Conservation (phyloP, 2,797 vertebrate species). For the Sorex maritimensis region DNA sequence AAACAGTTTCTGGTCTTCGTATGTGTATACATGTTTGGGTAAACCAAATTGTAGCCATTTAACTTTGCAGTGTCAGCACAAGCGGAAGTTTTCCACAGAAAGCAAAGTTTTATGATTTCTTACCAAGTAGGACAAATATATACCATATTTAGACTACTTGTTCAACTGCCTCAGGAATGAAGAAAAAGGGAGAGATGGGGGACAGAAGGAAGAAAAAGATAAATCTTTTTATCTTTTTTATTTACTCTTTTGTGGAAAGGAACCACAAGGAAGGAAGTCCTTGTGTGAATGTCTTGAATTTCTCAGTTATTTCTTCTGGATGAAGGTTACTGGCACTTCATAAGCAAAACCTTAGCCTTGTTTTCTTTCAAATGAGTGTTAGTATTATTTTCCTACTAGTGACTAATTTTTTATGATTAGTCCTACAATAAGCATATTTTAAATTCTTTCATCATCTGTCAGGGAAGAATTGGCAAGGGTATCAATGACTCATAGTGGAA, state of each 20-base stretch:
- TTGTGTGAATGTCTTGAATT: background rate
- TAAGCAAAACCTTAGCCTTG: background rate
- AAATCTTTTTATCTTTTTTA: no score
- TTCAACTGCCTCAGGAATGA: no score
- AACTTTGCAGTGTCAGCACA: no score
- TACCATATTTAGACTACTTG: no score
- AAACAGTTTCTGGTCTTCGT: no score
- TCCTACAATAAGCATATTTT: background rate
- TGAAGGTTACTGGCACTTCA: background rate
- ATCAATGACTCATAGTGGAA: constrained; percentile 33
- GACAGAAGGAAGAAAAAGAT: background rate
- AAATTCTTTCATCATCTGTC: constrained; percentile 51
- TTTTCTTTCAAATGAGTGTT: background rate
- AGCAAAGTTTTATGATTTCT: no score
- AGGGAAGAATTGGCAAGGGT: constrained; percentile 35
- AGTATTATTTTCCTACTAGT: background rate
- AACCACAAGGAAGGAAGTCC: background rate
- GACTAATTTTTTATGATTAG: constrained; percentile 48
- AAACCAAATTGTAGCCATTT: no score
- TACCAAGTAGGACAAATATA: no score
- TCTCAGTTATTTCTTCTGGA: background rate
- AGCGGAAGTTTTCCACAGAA: no score
- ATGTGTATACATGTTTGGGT: no score
- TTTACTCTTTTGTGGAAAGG: background rate
- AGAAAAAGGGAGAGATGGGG: background rate